Evolutionary conservation across 1,140 invertebrate genomes (phyloP).

Genomic region (Polyergus mexicanus): DNA sequence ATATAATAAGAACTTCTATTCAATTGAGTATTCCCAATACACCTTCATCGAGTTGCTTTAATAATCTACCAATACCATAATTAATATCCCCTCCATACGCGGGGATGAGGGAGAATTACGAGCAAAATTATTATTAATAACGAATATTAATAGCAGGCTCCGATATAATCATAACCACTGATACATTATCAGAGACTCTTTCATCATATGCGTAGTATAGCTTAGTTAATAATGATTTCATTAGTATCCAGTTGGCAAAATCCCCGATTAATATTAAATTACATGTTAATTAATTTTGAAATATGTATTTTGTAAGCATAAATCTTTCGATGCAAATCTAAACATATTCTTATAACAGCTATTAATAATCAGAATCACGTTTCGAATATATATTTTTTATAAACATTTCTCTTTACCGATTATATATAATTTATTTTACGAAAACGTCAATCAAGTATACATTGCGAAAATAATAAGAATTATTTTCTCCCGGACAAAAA

Average conservation of each 20-base stretch:
- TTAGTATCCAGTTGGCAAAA: conserved; percentile 22
- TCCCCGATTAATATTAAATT: conserved; percentile 57
- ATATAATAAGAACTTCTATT: not conserved
- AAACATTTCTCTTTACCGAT: not conserved
- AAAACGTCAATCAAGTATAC: too few species aligned
- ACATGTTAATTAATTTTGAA: conserved; percentile 47
- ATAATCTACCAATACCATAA: conserved; percentile 42
- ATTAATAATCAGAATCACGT: conserved; percentile 5
- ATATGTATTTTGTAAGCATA: conserved; percentile 20
- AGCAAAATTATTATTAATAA: conserved; percentile 29
- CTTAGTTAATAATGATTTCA: conserved; percentile 58
- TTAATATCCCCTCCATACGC: conserved; percentile 14
- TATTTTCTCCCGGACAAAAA: not conserved
- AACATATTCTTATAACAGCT: conserved; percentile 6
- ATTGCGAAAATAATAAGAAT: not conserved
- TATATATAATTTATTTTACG: conserved; percentile 2
- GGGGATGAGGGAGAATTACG: too few species aligned
- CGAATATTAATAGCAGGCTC: conserved; percentile 28
- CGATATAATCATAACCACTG: conserved; percentile 27
- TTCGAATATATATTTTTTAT: not conserved
- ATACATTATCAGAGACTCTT: conserved; percentile 44
- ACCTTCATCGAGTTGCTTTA: conserved; percentile 8
- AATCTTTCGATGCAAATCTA: not conserved
- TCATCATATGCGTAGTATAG: conserved; percentile 1
- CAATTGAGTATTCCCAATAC: not conserved